Evolutionary conservation across 2,113 vertebrate genomes (phyloP).

Genomic region (Psophia crepitans): DNA sequence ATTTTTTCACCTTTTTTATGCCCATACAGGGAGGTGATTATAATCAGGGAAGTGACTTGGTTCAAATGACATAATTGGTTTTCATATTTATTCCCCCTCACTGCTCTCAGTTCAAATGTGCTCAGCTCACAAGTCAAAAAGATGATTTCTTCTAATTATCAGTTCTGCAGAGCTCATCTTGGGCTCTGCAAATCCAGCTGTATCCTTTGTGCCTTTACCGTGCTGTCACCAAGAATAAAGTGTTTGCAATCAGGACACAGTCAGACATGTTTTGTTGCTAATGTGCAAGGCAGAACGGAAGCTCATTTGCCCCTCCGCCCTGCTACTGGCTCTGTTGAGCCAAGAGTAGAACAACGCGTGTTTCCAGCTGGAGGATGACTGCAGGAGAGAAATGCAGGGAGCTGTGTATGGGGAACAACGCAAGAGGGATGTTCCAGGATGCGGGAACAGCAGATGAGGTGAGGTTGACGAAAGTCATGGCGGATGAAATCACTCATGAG

Average conservation of each 20-base stretch:
- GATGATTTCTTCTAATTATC: constrained; percentile 65
- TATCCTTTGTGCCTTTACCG: constrained; percentile 51
- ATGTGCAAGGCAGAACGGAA: constrained; percentile 31
- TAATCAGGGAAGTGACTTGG: constrained; percentile 32
- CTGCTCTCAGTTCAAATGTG: constrained; percentile 59
- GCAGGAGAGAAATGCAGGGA: background rate
- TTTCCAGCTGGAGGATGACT: background rate
- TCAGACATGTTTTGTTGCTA: constrained; percentile 34
- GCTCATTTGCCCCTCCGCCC: background rate
- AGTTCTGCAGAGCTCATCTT: constrained; percentile 35
- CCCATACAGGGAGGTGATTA: constrained; percentile 11
- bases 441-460: background rate
- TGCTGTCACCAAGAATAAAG: constrained; percentile 48
- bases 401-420: background rate
- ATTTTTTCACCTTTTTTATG: constrained; percentile 58
- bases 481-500: background rate
- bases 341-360: background rate
- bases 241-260: constrained; percentile 50
- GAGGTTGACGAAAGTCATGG: background rate
- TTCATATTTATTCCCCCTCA: constrained; percentile 60
- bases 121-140: constrained; percentile 58
- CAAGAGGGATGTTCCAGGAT: background rate
- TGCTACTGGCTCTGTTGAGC: background rate
- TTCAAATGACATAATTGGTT: constrained; percentile 62
- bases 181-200: constrained; percentile 57